Evolutionary conservation across 2,888 invertebrate genomes (phyloP).

Genomic region (Volucella inanis): DNA sequence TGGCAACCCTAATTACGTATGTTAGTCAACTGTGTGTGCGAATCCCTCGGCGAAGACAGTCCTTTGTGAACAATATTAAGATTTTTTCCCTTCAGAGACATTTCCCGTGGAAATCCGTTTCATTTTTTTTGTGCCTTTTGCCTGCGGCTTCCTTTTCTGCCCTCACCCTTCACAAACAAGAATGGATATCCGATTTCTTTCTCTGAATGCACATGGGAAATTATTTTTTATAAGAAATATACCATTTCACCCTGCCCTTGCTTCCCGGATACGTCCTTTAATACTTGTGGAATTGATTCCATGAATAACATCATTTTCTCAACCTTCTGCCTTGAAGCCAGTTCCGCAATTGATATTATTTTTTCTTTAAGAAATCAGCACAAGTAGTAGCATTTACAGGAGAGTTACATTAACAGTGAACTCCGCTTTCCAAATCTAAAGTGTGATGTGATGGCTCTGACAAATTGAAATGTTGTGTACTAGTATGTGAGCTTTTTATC

Average conservation of each 20-base stretch:
- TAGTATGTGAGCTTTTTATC: slow-evolving; percentile 56
- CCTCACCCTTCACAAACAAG: slow-evolving; percentile 48
- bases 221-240: slow-evolving; percentile 73
- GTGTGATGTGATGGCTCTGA: slow-evolving; percentile 1
- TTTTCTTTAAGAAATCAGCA: slow-evolving; percentile 67
- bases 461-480: slow-evolving; percentile 66
- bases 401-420: slow-evolving; percentile 52
- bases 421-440: slow-evolving; percentile 25
- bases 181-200: slow-evolving; percentile 71
- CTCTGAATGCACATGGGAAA: slow-evolving; percentile 74
- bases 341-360: slow-evolving; percentile 71
- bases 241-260: slow-evolving; percentile 38
- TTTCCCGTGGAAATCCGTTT: slow-evolving; percentile 65
- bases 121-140: slow-evolving; percentile 2
- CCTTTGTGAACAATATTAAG: slow-evolving; percentile 47
- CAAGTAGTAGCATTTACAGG: slow-evolving; percentile 53
- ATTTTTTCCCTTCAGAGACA: slow-evolving; percentile 55
- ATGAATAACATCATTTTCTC: slow-evolving; percentile 40
- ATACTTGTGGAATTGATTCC: slow-evolving; percentile 65
- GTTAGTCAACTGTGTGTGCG: slow-evolving; percentile 3
- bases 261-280: slow-evolving; percentile 3
- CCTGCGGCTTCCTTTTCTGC: slow-evolving; percentile 51
- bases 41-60: slow-evolving; percentile 50
- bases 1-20: slow-evolving; percentile 54
- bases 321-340: slow-evolving; percentile 52